These are phyloP conservation scores for Lamellibrachia columna DNA, from an alignment of 2,888 invertebrate species.

Conservation along the genomic window DNA sequence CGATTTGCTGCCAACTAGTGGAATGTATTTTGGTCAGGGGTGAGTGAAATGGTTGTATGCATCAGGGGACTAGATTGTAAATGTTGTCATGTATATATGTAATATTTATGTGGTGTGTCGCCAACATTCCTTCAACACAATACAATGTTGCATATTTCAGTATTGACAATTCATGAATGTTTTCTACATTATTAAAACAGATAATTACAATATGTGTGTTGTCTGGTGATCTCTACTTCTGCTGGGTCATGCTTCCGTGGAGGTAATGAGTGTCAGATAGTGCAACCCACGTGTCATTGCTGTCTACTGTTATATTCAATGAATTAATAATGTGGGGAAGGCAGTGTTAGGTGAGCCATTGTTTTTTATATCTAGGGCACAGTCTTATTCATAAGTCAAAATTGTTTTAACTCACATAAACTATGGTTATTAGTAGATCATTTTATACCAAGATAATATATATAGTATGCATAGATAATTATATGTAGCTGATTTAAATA, in stretches of 20 bases:
- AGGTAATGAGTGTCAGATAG: not conserved
- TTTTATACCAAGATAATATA: too few relatives aligned
- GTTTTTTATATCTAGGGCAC: too few relatives aligned
- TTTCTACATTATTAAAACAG: not conserved
- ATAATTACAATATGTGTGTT: not conserved
- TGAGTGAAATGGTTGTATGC: too few relatives aligned
- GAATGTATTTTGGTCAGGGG: not conserved
- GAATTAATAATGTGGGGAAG: too few relatives aligned
- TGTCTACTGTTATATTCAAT: too few relatives aligned
- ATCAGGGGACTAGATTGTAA: not conserved
- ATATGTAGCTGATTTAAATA: too few relatives aligned
- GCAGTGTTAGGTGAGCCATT: too few relatives aligned
- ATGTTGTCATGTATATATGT: not conserved
- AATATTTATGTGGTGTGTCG: not conserved
- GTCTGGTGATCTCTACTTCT: not conserved
- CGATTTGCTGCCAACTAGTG: not conserved
- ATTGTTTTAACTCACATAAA: too few relatives aligned
- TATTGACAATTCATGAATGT: constrained; percentile 6
- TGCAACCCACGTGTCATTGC: not conserved
- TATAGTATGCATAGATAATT: too few relatives aligned
- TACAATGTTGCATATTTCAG: constrained; percentile 16
- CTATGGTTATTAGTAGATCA: too few relatives aligned
- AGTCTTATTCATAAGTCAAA: too few relatives aligned
- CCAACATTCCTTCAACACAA: not conserved
- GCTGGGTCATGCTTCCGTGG: too few relatives aligned